Evolutionary conservation across 2,113 vertebrate species (phyloP).

Genomic region (Uria aalge): DNA sequence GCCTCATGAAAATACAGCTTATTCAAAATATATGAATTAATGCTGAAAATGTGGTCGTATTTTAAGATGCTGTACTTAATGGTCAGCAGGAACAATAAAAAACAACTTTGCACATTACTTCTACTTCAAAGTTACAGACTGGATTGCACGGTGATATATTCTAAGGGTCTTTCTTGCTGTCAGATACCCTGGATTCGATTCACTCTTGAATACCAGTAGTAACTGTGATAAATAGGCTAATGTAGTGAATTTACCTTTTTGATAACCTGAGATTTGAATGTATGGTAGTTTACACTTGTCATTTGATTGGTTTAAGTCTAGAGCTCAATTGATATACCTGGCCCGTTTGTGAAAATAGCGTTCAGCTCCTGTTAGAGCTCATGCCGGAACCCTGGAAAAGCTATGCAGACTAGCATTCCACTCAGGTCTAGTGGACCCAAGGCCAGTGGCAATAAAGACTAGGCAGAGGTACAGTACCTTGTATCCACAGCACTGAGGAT

Average conservation of each 20-base stretch:
- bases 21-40: neutral
- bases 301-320: neutral
- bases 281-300: neutral
- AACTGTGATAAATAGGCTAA: neutral
- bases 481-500: neutral
- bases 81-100: neutral
- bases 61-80: neutral
- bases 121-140: neutral
- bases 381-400: neutral
- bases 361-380: neutral
- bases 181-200: neutral
- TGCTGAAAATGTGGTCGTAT: neutral
- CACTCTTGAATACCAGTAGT: neutral
- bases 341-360: neutral
- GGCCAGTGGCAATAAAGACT: neutral
- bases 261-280: neutral
- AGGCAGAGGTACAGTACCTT: neutral
- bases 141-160: neutral
- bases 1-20: neutral
- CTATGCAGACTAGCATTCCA: neutral
- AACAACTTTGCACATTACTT: neutral
- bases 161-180: neutral
- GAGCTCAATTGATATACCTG: neutral
- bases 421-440: neutral
- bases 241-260: neutral